These are phyloP conservation scores for Caiman crocodilus DNA, from an alignment of 2,797 vertebrate species.

Conservation along the genomic window DNA sequence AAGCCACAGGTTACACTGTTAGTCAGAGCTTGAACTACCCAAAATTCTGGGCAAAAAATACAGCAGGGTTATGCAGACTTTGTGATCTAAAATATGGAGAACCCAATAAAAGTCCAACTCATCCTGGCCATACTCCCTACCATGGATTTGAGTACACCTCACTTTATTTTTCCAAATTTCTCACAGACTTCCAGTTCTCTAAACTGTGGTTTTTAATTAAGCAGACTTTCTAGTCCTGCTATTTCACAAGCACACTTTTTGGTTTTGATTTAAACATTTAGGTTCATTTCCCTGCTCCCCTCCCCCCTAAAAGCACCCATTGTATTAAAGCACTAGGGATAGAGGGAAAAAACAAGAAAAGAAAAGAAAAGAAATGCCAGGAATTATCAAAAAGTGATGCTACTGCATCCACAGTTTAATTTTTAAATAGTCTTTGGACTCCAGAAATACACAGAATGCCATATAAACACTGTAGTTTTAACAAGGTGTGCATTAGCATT, in stretches of 20 bases:
- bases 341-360: background rate
- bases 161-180: background rate
- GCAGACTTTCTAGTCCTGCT: background rate
- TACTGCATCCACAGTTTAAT: background rate
- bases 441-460: background rate
- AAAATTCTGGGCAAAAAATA: background rate
- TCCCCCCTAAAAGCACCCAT: too few relatives aligned
- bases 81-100: background rate
- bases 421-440: too few relatives aligned
- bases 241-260: background rate
- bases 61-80: background rate
- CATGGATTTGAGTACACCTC: fast-evolving
- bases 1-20: too few relatives aligned
- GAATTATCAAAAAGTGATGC: background rate
- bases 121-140: too few relatives aligned
- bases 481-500: background rate
- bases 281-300: background rate
- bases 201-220: background rate
- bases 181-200: fast-evolving
- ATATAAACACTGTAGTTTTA: background rate
- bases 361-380: background rate
- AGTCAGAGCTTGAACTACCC: background rate
- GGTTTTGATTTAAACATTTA: too few relatives aligned
- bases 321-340: background rate
- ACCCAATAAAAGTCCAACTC: background rate